Evolutionary conservation across 2,888 invertebrate genomes (phyloP), one percentile per base, ranked within the genome.

Genomic region (Scaptomyza parva): DNA sequence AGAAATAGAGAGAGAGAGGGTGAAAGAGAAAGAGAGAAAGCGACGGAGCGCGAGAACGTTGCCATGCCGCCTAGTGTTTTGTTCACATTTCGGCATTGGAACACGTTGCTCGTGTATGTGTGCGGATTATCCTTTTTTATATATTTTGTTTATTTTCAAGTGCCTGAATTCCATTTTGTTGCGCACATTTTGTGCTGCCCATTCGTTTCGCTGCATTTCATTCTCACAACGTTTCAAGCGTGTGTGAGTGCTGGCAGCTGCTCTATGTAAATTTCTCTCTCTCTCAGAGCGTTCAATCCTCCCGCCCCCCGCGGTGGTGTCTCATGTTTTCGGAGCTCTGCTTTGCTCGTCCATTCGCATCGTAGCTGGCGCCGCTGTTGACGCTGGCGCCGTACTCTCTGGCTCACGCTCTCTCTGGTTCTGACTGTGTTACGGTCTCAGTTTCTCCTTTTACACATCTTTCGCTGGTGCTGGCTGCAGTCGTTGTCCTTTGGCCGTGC

Each of bases 121-220:
- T 59, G 64, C 30, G 62, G 84, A 70, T 73, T 83, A 88, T 88
- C 86, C 88, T 87, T 85, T 80, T 86, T 81, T 78, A 78, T 85
- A 87, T 85, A 77, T 76, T 81, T 82, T 82, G 82, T 82, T 82
- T 82, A 87, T 82, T 85, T 78, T 75, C 78, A 69, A 76, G 58
- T 65, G 71, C 62, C 76, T 68, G 59, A 76, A 76, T 86, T 70
- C 73, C 86, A 75, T 82, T 79, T 77, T 75, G 66, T 77, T 77
- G 74, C 71, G 62, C 59, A 67, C 77, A 66, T 63, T 88, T 86
- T 85, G 75, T 77, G 70, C 64, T 68, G 57, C 37, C 68, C 84
- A 79, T 88, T 88, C 86, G 86, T 86, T 88, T 75, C 81, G 84
- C 86, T 84, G 88, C 86, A 83, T 88, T 88, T 83, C 84, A 83